Conservation (phyloP, 2,113 vertebrate species). For the Cyphomyrus plagiostoma region DNA sequence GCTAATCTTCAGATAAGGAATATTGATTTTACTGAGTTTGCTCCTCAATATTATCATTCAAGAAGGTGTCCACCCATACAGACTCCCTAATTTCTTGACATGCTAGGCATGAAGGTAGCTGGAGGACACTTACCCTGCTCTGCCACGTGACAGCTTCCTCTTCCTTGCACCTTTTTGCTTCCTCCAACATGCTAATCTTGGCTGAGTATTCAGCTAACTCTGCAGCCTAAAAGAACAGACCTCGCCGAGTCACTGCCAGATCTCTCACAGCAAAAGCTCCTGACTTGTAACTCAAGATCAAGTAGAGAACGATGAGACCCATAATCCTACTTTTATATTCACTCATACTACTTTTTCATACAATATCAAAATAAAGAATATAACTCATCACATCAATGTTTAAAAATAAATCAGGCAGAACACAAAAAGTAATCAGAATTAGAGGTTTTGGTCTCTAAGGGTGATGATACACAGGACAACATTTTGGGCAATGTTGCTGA, state of each 20-base stretch:
- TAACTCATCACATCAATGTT: neutral
- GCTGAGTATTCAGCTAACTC: slow-evolving; percentile 83
- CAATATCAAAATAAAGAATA: neutral
- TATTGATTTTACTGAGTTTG: neutral
- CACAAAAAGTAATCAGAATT: neutral
- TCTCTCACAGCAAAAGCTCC: neutral
- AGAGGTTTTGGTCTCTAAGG: neutral
- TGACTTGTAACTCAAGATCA: neutral
- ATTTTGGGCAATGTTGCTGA: neutral
- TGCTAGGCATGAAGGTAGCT: neutral
- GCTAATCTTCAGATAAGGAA: neutral
- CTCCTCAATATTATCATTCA: neutral
- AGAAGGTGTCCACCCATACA: neutral
- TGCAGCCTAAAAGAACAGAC: slow-evolving; percentile 60
- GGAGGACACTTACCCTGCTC: slow-evolving; percentile 65
- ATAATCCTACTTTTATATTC: neutral
- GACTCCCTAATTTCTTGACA: neutral
- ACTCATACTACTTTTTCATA: neutral
- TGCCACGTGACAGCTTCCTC: slow-evolving; percentile 83
- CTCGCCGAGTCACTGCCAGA: neutral
- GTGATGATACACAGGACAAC: neutral
- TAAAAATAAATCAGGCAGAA: neutral
- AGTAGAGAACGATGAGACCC: neutral
- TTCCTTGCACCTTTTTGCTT: slow-evolving; percentile 78
- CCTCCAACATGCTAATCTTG: slow-evolving; percentile 80